Conservation (phyloP, 2,113 vertebrate species). For the Aldabrachelys gigantea region DNA sequence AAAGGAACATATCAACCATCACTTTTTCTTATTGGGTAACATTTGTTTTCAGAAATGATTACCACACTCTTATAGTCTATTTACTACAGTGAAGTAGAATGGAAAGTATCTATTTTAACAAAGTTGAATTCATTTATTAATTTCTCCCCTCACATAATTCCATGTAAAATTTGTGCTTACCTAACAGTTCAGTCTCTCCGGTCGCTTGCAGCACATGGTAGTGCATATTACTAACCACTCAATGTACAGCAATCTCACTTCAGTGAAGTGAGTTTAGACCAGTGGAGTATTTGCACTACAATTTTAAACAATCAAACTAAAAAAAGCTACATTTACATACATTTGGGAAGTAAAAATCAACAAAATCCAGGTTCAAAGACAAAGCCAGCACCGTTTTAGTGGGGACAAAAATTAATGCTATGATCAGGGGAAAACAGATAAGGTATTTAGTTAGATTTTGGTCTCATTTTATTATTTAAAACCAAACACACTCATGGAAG, state of each 20-base stretch:
- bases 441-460: background rate
- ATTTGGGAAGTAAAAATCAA: background rate
- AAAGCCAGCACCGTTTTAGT: background rate
- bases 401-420: background rate
- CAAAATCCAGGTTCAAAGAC: background rate
- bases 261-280: fast-evolving
- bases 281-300: background rate
- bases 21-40: background rate
- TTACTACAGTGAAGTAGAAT: background rate
- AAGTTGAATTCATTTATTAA: background rate
- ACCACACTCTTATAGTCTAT: background rate
- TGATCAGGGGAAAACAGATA: fast-evolving
- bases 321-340: fast-evolving
- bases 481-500: background rate
- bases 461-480: slow-evolving; percentile 7
- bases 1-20: background rate
- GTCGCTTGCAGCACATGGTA: fast-evolving
- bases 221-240: fast-evolving
- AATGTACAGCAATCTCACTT: background rate
- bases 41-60: background rate
- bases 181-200: background rate
- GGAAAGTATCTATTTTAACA: background rate
- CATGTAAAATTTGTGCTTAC: background rate
- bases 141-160: background rate
- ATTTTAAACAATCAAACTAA: background rate